Percentiles rank a stretch among this genome's conserved stretches.
Evolutionary conservation across 2,888 invertebrate genomes (phyloP).

Genomic region (Vandiemenella viatica): DNA sequence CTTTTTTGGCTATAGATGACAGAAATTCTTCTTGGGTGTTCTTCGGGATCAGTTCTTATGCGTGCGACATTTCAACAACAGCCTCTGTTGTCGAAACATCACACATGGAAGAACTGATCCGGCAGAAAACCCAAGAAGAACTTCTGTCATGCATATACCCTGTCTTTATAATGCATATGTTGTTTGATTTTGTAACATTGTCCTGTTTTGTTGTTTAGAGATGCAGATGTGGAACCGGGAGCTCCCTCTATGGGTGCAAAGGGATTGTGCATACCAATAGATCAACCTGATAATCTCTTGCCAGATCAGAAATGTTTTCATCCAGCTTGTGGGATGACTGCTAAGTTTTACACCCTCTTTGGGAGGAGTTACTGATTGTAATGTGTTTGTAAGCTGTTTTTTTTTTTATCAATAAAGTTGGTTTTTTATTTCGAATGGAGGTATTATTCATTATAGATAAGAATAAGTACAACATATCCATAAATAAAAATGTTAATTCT

Average conservation of each 20-base stretch:
- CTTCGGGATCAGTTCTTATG: no score
- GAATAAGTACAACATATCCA: no score
- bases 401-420: no score
- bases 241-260: constrained; percentile 98
- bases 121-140: no score
- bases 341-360: constrained; percentile 79
- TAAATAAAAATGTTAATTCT: no score
- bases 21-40: no score
- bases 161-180: not conserved
- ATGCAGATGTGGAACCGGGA: constrained; percentile 52
- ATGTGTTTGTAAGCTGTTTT: not conserved
- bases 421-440: no score
- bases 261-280: constrained; percentile 91
- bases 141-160: not conserved
- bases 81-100: no score
- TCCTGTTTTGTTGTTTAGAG: constrained; percentile 41
- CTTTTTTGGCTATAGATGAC: no score
- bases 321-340: constrained; percentile 63
- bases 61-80: no score
- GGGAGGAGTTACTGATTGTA: constrained; percentile 74
- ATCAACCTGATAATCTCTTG: constrained; percentile 55
- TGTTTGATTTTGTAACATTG: not conserved
- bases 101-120: no score
- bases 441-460: no score
- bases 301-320: constrained; percentile 66